Base-by-base conservation (phyloP, 2,113 vertebrate species). In the Ciconia boyciana region DNA sequence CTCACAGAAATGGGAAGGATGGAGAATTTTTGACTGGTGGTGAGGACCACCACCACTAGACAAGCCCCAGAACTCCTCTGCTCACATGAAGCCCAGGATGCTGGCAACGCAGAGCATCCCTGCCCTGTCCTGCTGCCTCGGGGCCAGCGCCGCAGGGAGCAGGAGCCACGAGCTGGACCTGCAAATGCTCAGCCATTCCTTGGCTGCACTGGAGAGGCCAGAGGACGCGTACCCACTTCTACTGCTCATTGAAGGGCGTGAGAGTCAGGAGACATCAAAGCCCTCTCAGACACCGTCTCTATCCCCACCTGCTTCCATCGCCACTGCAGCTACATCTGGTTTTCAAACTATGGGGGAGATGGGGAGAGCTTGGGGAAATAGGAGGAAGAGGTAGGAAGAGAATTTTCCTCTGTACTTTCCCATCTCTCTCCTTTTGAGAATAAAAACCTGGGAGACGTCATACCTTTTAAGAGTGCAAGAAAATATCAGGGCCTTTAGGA, bases 241-340 rank as follows among this genome's bases (percentile, higher is more conserved):
- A 4, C 79, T 51, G 64, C 17, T 17, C 1, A 1, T 17, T 58
- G 48, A 41, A 25, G 16, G n/a, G 16, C 2, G 1, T 60, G 41
- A 48, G n/a, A 77, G 8, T 49, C 41, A 66, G 70, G 8, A 83
- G 22, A 55, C 43, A 83, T 29, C 46, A 61, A 83, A 78, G 31
- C 16, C 25, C 31, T 39, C 48, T 74, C 46, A 48, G 34, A n/a
- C 12, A 43, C 18, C 2, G 0, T 28, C 20, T 66, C 52, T n/a
- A 7, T 7, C 34, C n/a, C 12, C 4, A 54, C 7, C 7, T 1
- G 2, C 46, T 32, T 72, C 31, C 41, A 54, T 6, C 1, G 1
- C 18, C 15, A 13, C 46, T 48, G 60, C 58, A 93, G 41, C 41
- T 71, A 11, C 10, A 32, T n/a, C 46, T 60, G 39, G 14, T 54